Conservation (phyloP, 2,113 vertebrate species). For the Corvus moneduloides region DNA sequence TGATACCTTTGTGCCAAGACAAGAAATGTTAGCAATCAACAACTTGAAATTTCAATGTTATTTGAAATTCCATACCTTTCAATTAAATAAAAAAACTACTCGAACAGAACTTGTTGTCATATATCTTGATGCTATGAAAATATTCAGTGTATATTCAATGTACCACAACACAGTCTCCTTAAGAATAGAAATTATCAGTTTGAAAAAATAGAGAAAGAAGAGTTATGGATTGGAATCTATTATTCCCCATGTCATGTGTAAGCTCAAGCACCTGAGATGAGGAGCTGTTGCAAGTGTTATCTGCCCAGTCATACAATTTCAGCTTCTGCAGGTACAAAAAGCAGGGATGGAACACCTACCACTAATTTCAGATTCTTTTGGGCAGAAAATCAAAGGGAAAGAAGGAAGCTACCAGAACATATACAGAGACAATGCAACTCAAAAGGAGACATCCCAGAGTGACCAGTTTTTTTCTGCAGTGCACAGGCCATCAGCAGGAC, state of each 20-base stretch:
- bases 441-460: neutral
- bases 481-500: neutral
- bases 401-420: neutral
- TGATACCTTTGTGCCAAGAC: neutral
- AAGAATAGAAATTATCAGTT: neutral
- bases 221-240: neutral
- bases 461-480: neutral
- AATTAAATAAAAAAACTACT: neutral
- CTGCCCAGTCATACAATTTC: neutral
- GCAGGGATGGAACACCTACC: neutral
- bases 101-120: neutral
- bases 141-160: neutral
- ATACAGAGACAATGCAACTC: neutral
- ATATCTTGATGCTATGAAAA: neutral
- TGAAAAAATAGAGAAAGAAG: neutral
- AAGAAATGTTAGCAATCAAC: neutral
- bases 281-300: neutral
- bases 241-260: accelerated
- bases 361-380: neutral
- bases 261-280: neutral
- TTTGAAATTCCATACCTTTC: neutral
- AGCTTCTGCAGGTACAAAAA: neutral
- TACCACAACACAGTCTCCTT: neutral
- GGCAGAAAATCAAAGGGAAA: neutral
- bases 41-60: neutral